phyloP scores from a whole-genome alignment of 2,797 vertebrate genomes.

The Carcharodon carcharias region DNA sequence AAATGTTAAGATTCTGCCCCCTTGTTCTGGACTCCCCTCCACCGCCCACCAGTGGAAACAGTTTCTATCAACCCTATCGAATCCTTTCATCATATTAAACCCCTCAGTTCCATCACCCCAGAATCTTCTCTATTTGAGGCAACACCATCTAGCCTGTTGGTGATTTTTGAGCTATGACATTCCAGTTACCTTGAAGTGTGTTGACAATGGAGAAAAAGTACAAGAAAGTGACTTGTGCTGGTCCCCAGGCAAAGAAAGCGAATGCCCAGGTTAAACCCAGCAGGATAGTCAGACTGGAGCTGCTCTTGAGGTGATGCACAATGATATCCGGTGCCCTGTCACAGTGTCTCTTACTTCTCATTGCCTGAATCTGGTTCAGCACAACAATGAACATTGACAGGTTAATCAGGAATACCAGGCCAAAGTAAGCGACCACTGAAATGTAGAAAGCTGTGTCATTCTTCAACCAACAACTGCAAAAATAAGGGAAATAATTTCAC shows the following conservation, averaged over 20 bases:
- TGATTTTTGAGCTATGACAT: not conserved
- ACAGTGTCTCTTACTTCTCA: slow-evolving; percentile 57
- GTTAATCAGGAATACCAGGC: slow-evolving; percentile 71
- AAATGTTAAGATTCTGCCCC: too few species aligned
- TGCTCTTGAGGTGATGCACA: slow-evolving; percentile 64
- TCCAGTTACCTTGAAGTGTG: slow-evolving; percentile 71
- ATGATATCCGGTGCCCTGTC: slow-evolving; percentile 40
- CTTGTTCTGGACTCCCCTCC: not conserved
- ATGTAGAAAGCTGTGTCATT: slow-evolving; percentile 64
- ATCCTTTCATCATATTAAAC: not conserved
- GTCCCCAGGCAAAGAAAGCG: slow-evolving; percentile 71
- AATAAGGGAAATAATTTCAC: not conserved
- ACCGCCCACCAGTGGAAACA: not conserved
- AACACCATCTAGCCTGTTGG: not conserved
- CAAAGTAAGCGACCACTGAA: slow-evolving; percentile 66
- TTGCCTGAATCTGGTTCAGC: slow-evolving; percentile 66
- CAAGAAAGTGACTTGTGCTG: slow-evolving; percentile 58
- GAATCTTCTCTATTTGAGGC: not conserved
- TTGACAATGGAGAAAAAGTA: slow-evolving; percentile 80
- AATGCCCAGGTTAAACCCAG: slow-evolving; percentile 77
- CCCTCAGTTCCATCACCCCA: not conserved
- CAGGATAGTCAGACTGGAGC: slow-evolving; percentile 71
- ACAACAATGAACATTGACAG: slow-evolving; percentile 67
- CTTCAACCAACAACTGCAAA: slow-evolving; percentile 79
- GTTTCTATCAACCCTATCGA: not conserved